Evolutionary conservation across 1,140 invertebrate species (phyloP).

Genomic region (Anthonomus grandis): DNA sequence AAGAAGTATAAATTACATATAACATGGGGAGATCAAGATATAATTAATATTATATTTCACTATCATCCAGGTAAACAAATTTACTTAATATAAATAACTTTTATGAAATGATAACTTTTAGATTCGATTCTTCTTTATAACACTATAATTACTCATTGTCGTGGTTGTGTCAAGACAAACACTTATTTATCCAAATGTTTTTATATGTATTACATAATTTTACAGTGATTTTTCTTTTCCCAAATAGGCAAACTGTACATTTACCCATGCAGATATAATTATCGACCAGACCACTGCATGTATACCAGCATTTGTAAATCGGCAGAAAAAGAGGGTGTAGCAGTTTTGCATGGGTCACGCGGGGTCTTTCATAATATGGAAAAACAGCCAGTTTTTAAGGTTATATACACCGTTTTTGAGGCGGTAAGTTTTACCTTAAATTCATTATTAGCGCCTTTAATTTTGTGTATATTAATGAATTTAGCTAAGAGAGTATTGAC

Average conservation of each 20-base stretch:
- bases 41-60: constrained; percentile 94
- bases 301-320: constrained; percentile 81
- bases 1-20: constrained; percentile 83
- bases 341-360: constrained; percentile 85
- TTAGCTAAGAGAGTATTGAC: no score
- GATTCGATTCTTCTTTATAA: not conserved
- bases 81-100: not conserved
- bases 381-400: constrained; percentile 84
- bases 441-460: no score
- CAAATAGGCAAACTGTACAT: constrained; percentile 78
- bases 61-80: constrained; percentile 67
- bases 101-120: not conserved
- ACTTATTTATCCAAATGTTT: no score
- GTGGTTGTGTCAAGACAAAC: no score
- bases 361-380: constrained; percentile 77
- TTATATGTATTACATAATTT: no score
- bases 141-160: no score
- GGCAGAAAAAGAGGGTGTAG: constrained; percentile 72
- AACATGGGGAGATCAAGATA: constrained; percentile 97
- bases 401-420: constrained; percentile 69
- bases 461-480: no score
- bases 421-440: constrained; percentile 49
- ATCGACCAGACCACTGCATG: constrained; percentile 92
- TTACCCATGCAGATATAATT: constrained; percentile 87
- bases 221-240: no score